phyloP scores from a whole-genome alignment of 2,113 vertebrate species.

The Pluvialis apricaria region DNA sequence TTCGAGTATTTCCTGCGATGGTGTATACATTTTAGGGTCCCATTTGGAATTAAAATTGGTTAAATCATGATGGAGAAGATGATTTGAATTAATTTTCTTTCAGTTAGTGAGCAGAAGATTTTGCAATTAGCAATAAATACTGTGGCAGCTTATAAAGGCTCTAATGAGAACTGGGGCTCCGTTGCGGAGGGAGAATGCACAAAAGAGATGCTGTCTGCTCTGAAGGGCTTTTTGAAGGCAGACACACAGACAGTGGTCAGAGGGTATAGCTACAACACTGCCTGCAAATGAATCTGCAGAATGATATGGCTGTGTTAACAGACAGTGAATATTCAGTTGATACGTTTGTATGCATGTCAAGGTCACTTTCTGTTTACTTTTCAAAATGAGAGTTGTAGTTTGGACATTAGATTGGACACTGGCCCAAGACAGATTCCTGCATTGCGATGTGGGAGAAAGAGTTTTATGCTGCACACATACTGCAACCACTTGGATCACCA shows the following conservation, averaged over 20 bases:
- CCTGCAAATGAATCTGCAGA: not conserved
- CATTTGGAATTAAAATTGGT: not conserved
- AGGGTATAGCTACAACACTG: not conserved
- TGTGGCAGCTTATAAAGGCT: not conserved
- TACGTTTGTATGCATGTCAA: not conserved
- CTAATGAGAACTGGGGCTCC: not conserved
- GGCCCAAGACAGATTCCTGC: not conserved
- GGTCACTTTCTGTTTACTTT: not conserved
- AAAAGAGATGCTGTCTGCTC: not conserved
- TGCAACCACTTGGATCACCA: fast-evolving
- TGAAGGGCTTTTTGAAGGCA: not conserved
- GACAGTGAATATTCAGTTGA: not conserved
- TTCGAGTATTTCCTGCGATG: not conserved
- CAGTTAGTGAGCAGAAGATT: not conserved
- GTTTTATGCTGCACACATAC: not conserved
- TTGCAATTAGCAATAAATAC: not conserved
- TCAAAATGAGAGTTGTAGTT: not conserved
- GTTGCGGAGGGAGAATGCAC: not conserved
- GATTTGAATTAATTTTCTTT: not conserved
- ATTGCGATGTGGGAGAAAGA: fast-evolving
- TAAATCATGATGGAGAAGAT: not conserved
- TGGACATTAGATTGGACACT: not conserved
- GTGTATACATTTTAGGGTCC: not conserved
- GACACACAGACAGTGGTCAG: not conserved
- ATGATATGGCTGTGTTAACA: not conserved